A percentile compares a stretch with the other conserved stretches of the same genome.
Evolutionary conservation across 2,797 vertebrate genomes (phyloP).

Genomic region (Ceryle rudis): DNA sequence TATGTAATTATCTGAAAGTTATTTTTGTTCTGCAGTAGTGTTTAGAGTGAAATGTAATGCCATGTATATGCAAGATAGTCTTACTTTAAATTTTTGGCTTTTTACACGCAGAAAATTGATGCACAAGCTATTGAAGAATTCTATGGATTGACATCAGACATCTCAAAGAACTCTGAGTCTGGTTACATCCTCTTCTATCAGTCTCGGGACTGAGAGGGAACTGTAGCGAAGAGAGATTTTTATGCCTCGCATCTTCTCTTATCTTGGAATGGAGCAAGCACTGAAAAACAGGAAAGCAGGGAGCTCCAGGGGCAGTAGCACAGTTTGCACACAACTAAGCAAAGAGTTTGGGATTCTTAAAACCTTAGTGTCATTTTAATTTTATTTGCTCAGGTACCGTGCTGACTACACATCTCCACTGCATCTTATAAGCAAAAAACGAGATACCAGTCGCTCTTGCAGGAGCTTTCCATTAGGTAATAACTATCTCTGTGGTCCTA

Average conservation of each 20-base stretch:
- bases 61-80: neutral
- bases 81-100: neutral
- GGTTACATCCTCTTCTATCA: conserved; percentile 89
- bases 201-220: conserved; percentile 81
- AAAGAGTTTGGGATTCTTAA: conserved; percentile 69
- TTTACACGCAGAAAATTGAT: conserved; percentile 83
- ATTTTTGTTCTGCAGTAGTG: neutral
- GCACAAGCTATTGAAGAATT: conserved; percentile 89
- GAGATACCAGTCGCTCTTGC: conserved; percentile 73
- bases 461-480: conserved; percentile 61
- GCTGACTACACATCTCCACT: conserved; percentile 69
- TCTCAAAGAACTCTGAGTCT: conserved; percentile 88
- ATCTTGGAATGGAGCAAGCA: conserved; percentile 74
- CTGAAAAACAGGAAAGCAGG: conserved; percentile 71
- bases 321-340: conserved; percentile 81
- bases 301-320: conserved; percentile 77
- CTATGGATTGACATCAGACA: conserved; percentile 87
- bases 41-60: neutral
- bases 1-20: neutral
- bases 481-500: conserved; percentile 40
- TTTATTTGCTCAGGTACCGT: conserved; percentile 84
- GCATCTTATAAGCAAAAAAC: conserved; percentile 62
- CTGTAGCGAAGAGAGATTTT: conserved; percentile 52
- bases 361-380: conserved; percentile 71
- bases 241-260: conserved; percentile 72